These are phyloP conservation scores for Clitarchus hookeri DNA, from an alignment of 2,888 invertebrate species.

Conservation along the genomic window DNA sequence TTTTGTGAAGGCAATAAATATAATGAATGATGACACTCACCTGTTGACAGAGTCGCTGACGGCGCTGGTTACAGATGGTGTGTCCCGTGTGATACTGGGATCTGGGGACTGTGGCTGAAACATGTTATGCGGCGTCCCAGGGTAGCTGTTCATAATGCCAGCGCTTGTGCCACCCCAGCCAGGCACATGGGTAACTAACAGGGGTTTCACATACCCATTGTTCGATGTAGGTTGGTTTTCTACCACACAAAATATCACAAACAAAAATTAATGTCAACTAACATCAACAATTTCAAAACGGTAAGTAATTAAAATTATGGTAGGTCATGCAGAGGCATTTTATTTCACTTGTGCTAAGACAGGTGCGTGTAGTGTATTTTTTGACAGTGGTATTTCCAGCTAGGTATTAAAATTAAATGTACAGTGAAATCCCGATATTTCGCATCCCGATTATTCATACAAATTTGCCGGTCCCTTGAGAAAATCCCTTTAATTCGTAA, in stretches of 20 bases:
- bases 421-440: too few species aligned
- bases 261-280: too few species aligned
- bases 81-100: conserved; percentile 66
- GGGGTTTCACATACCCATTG: conserved; percentile 86
- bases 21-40: conserved; percentile 34
- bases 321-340: too few species aligned
- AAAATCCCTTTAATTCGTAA: too few species aligned
- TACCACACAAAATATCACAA: conserved; percentile 44
- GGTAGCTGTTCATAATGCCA: conserved; percentile 56
- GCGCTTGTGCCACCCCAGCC: conserved; percentile 61
- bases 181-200: conserved; percentile 82
- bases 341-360: too few species aligned
- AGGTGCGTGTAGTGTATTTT: too few species aligned
- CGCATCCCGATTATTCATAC: too few species aligned
- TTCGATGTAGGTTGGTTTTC: conserved; percentile 64
- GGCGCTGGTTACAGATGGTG: conserved; percentile 71
- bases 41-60: conserved; percentile 44
- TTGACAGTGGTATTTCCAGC: too few species aligned
- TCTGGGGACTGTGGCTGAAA: conserved; percentile 74
- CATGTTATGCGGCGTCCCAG: conserved; percentile 64
- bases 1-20: too few species aligned
- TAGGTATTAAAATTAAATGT: too few species aligned
- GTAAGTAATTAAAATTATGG: not conserved
- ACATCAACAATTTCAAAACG: too few species aligned
- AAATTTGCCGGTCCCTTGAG: too few species aligned